Percentiles rank a stretch among this genome's conserved stretches.
These are phyloP conservation scores for Hydroisotoma schaefferi DNA, from an alignment of 2,888 invertebrate species.

Conservation along the genomic window DNA sequence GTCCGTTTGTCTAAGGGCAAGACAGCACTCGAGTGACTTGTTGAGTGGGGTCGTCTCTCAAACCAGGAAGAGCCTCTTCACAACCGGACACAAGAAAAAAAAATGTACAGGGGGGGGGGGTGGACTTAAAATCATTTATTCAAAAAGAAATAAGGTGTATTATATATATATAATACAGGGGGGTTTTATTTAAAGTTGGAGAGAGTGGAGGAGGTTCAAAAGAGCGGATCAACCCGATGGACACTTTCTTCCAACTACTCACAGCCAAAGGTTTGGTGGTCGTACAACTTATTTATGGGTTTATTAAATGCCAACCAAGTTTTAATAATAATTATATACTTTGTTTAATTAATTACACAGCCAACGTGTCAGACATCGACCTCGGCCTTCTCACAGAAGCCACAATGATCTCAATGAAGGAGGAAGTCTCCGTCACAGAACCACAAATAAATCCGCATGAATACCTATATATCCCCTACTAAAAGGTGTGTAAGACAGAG, in stretches of 20 bases:
- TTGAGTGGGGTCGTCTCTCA: constrained; percentile 65
- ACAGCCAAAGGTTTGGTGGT: constrained; percentile 66
- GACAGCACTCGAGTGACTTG: constrained; percentile 76
- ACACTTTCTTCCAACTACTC: constrained; percentile 77
- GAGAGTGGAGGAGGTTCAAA: constrained; percentile 8
- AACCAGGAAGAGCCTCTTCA: constrained; percentile 34
- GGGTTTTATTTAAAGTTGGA: not conserved
- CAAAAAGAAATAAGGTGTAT: too few relatives aligned
- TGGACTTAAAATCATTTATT: constrained; percentile 9
- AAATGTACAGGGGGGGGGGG: constrained; percentile 30
- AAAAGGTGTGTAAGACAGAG: too few relatives aligned
- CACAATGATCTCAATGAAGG: constrained; percentile 64
- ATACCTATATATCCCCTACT: too few relatives aligned
- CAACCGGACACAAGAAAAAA: constrained; percentile 41
- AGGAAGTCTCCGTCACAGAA: constrained; percentile 14
- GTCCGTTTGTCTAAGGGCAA: constrained; percentile 71
- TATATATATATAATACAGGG: too few relatives aligned
- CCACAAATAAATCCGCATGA: too few relatives aligned
- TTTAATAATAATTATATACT: not conserved
- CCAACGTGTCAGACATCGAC: constrained; percentile 77
- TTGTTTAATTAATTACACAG: constrained; percentile 52
- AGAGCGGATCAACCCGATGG: constrained; percentile 71
- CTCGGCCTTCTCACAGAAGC: constrained; percentile 82
- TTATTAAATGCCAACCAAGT: not conserved
- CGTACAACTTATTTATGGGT: not conserved